A percentile compares a stretch with the other conserved stretches of the same genome.
These are phyloP conservation scores for Ceuthmochares aereus DNA, from an alignment of 2,113 vertebrate genomes.

Conservation along the genomic window DNA sequence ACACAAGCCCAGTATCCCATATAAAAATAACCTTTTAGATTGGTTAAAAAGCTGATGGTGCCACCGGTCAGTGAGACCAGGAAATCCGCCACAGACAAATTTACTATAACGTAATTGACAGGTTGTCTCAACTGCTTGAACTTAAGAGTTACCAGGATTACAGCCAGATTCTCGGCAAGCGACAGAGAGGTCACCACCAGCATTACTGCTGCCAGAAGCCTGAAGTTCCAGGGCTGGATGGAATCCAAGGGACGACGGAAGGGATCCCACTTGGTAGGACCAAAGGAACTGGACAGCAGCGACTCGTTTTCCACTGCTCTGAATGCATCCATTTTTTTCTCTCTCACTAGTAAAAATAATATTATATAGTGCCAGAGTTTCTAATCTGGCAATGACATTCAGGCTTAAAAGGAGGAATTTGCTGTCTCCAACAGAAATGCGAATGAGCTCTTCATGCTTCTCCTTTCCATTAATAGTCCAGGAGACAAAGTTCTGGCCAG, in stretches of 20 bases:
- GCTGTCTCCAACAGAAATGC: not conserved
- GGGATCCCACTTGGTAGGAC: conserved; percentile 68
- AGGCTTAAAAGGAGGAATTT: not conserved
- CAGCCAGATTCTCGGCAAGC: conserved; percentile 86
- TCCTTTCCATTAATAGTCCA: not conserved
- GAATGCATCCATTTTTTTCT: conserved; percentile 71
- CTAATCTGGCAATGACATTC: not conserved
- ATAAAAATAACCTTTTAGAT: conserved; percentile 89
- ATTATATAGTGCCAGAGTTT: not conserved
- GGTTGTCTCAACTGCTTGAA: conserved; percentile 88
- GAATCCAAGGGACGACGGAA: conserved; percentile 77
- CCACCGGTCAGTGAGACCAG: conserved; percentile 87
- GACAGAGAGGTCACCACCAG: conserved; percentile 85
- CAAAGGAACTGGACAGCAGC: not conserved
- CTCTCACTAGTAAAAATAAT: not conserved
- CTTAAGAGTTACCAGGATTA: conserved; percentile 88
- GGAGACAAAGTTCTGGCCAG: not conserved
- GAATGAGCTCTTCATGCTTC: not conserved
- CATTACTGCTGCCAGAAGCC: conserved; percentile 85
- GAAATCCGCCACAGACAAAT: conserved; percentile 89
- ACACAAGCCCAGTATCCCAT: conserved; percentile 88
- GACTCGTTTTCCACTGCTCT: conserved; percentile 75
- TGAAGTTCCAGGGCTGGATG: conserved; percentile 88
- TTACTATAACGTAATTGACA: conserved; percentile 90
- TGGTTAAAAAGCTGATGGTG: conserved; percentile 86